These are phyloP conservation scores for Sialia sialis DNA, from an alignment of 2,113 vertebrate genomes.

Conservation along the genomic window DNA sequence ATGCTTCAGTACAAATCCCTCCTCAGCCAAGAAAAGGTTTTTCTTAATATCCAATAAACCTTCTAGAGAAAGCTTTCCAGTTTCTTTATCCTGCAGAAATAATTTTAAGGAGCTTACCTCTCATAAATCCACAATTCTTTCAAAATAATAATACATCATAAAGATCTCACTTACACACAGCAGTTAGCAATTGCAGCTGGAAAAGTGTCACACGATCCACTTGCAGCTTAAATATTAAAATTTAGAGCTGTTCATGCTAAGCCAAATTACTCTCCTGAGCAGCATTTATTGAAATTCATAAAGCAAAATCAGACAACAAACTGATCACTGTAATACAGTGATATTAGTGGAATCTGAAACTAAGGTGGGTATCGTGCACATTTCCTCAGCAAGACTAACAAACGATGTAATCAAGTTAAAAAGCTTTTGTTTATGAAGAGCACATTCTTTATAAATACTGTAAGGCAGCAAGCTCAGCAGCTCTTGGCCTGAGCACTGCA, in stretches of 20 bases:
- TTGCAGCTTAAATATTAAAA: not conserved
- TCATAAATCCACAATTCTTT: not conserved
- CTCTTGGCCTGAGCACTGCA: not conserved
- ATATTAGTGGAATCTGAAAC: not conserved
- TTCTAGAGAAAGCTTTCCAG: not conserved
- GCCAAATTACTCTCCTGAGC: not conserved
- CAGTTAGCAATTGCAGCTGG: not conserved
- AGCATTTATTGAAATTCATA: not conserved
- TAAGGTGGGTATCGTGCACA: not conserved
- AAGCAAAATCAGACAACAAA: not conserved
- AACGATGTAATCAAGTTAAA: not conserved
- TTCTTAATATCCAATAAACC: not conserved
- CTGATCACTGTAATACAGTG: not conserved
- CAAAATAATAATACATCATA: not conserved
- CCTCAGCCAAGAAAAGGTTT: not conserved
- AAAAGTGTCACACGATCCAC: not conserved
- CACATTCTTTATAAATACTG: not conserved
- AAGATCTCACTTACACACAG: not conserved
- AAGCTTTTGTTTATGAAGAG: not conserved
- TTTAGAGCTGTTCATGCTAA: not conserved
- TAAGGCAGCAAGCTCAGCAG: not conserved
- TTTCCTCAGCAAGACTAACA: not conserved
- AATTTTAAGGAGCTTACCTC: not conserved
- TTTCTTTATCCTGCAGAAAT: not conserved
- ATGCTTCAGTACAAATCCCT: not conserved